Conservation (phyloP, 2,113 vertebrate genomes). For the Myocastor coypus region DNA sequence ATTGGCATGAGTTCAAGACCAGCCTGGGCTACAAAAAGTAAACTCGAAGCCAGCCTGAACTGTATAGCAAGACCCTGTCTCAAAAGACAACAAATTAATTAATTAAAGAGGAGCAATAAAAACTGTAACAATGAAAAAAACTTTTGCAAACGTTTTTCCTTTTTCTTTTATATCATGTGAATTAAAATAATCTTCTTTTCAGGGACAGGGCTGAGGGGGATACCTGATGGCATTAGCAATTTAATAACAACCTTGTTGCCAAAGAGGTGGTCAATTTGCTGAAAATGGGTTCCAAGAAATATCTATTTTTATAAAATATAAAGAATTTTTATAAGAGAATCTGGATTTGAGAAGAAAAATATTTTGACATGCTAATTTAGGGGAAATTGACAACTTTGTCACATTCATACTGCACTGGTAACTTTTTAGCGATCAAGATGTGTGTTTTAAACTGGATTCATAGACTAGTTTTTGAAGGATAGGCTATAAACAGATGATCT, state of each 20-base stretch:
- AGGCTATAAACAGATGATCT: constrained; percentile 99
- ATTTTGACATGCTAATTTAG: constrained; percentile 99
- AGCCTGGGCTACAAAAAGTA: no score
- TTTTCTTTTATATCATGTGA: constrained; percentile 96
- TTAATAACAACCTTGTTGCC: constrained; percentile 99
- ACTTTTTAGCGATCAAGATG: constrained; percentile 99
- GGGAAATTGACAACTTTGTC: constrained; percentile 99
- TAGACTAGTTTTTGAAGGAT: constrained; percentile 99
- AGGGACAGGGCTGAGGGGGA: constrained; percentile 95
- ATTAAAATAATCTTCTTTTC: constrained; percentile 98
- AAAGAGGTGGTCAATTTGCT: constrained; percentile 99
- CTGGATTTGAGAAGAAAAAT: constrained; percentile 99
- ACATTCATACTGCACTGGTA: constrained; percentile 99
- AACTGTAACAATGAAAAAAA: constrained; percentile 90
- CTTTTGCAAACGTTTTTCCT: constrained; percentile 95
- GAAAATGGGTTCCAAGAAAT: constrained; percentile 99
- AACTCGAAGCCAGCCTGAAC: no score
- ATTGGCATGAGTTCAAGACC: no score
- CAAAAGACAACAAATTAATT: no score
- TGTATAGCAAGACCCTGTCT: no score
- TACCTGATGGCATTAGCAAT: constrained; percentile 99
- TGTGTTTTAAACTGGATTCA: constrained; percentile 99
- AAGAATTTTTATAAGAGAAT: constrained; percentile 99
- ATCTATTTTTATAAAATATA: constrained; percentile 99
- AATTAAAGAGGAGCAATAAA: constrained; percentile 94